Percentiles rank a stretch among this genome's conserved stretches.
These are phyloP conservation scores for Scolanthus callimorphus DNA, from an alignment of 92 coral and sea anemone species.

Conservation along the genomic window DNA sequence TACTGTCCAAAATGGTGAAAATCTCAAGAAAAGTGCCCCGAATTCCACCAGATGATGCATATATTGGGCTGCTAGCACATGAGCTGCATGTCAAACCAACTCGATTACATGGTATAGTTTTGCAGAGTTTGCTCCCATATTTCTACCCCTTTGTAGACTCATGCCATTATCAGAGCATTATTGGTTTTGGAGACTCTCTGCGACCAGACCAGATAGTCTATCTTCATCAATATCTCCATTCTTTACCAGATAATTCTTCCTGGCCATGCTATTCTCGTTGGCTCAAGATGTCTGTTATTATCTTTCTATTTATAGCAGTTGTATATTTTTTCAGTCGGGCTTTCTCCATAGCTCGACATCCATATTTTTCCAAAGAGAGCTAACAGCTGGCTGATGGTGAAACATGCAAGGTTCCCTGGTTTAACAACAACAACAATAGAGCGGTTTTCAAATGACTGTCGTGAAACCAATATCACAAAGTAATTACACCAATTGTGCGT, in stretches of 20 bases:
- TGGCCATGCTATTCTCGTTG: constrained; percentile 4
- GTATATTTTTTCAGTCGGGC: too few species aligned
- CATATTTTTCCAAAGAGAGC: too few species aligned
- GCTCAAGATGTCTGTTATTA: background rate
- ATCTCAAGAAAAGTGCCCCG: constrained; percentile 41
- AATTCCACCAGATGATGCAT: constrained; percentile 76
- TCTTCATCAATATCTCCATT: constrained; percentile 40
- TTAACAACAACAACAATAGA: too few species aligned
- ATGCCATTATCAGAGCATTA: constrained; percentile 54
- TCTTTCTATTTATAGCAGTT: too few species aligned
- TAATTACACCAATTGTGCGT: too few species aligned
- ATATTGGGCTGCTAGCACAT: constrained; percentile 54
- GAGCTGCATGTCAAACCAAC: constrained; percentile 50
- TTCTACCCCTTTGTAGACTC: constrained; percentile 38
- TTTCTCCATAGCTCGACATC: too few species aligned
- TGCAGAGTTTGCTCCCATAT: constrained; percentile 16
- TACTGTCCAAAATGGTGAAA: constrained; percentile 56
- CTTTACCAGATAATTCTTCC: background rate
- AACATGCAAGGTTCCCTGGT: too few species aligned
- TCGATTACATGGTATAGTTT: constrained; percentile 48
- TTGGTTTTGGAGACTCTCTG: constrained; percentile 80
- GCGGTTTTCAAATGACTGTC: too few species aligned
- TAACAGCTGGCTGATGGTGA: too few species aligned
- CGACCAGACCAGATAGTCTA: constrained; percentile 51
- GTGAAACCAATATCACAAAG: too few species aligned